phyloP scores from a whole-genome alignment of 2,888 invertebrate species.

The Ectemnius lituratus region DNA sequence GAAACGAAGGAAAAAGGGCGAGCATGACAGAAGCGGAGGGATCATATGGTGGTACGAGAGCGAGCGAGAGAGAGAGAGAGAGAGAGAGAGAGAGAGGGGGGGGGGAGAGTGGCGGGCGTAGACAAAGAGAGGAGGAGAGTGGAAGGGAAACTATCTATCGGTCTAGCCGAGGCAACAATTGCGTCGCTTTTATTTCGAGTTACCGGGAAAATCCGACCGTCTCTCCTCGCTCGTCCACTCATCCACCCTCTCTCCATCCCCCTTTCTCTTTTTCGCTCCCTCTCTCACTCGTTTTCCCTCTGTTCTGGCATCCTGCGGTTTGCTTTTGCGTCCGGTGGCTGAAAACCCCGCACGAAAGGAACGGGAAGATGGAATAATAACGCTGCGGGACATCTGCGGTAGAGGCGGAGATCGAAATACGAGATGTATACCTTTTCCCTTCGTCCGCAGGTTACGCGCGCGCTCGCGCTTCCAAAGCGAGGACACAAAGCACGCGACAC shows the following conservation, averaged over 20 bases:
- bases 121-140: no score
- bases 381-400: constrained; percentile 63
- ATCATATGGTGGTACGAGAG: no score
- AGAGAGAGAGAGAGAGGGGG: background rate
- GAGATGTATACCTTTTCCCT: constrained; percentile 44
- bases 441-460: constrained; percentile 10
- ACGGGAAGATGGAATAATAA: constrained; percentile 53
- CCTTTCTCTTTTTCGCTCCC: no score
- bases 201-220: constrained; percentile 35
- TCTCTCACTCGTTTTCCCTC: background rate
- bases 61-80: no score
- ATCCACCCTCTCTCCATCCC: no score
- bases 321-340: constrained; percentile 24
- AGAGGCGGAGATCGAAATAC: constrained; percentile 57
- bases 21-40: no score
- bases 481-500: constrained; percentile 48
- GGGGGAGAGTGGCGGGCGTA: no score
- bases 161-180: constrained; percentile 6
- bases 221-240: no score
- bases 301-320: constrained; percentile 39
- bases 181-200: constrained; percentile 32
- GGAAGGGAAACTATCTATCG: no score
- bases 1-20: no score
- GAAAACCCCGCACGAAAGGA: constrained; percentile 23
- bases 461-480: constrained; percentile 21